Evolutionary conservation across 37 sponge, comb jelly and placozoan genomes (phyloP).

Genomic region (Haliclona indistincta): DNA sequence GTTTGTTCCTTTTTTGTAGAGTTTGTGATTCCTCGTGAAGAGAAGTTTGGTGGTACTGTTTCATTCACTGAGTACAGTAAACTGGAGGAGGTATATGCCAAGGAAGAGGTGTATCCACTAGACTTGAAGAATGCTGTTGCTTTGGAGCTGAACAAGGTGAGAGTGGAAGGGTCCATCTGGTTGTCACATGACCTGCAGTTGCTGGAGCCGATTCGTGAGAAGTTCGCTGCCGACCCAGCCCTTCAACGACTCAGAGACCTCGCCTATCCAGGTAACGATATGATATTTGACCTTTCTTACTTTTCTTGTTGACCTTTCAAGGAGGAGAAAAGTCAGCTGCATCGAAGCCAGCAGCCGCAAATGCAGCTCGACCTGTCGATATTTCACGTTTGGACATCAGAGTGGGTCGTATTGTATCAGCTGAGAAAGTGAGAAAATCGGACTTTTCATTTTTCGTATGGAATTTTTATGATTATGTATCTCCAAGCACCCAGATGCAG

Average conservation of each 20-base stretch:
- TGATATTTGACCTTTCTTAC: too few species aligned
- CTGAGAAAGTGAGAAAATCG: slow-evolving; percentile 59
- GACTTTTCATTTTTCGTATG: neutral
- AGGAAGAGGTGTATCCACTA: slow-evolving; percentile 80
- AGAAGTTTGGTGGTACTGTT: slow-evolving; percentile 87
- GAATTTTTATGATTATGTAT: neutral
- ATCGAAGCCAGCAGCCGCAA: slow-evolving; percentile 8
- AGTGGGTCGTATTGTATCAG: slow-evolving; percentile 74
- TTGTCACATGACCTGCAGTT: slow-evolving; percentile 26
- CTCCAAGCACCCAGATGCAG: slow-evolving; percentile 85
- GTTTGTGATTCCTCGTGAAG: slow-evolving; percentile 75
- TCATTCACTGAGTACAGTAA: slow-evolving; percentile 57
- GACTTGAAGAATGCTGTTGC: slow-evolving; percentile 93
- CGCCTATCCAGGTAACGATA: slow-evolving; percentile 79
- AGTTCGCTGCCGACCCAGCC: slow-evolving; percentile 67
- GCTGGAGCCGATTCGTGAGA: slow-evolving; percentile 78
- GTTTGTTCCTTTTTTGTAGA: slow-evolving; percentile 30
- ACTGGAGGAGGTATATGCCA: slow-evolving; percentile 76
- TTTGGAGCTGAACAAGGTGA: slow-evolving; percentile 78
- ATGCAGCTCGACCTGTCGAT: slow-evolving; percentile 60
- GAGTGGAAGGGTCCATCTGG: neutral
- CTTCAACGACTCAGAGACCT: slow-evolving; percentile 55
- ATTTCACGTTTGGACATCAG: slow-evolving; percentile 83
- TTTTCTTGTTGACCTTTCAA: too few species aligned
- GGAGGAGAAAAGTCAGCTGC: too few species aligned